Conservation (phyloP, 2,888 invertebrate genomes). For the Phengaris arion region DNA sequence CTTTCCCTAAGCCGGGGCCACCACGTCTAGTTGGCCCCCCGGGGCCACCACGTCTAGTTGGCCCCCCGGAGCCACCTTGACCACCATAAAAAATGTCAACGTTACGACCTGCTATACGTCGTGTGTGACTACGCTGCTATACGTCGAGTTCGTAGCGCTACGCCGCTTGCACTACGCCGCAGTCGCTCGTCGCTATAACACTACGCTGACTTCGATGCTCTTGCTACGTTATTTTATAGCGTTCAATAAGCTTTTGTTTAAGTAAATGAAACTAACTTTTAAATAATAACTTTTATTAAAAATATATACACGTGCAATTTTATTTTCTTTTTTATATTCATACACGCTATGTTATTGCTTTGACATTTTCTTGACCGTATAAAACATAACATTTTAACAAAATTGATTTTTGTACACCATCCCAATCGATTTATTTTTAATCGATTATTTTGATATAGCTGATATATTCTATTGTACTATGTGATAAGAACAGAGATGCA, state of each 20-base stretch:
- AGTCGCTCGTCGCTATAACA: too few species aligned
- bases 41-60: too few species aligned
- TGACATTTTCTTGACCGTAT: slow-evolving; percentile 32
- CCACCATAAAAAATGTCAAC: too few species aligned
- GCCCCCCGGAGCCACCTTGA: too few species aligned
- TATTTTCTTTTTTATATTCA: slow-evolving; percentile 45
- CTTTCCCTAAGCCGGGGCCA: too few species aligned
- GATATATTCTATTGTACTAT: slow-evolving; percentile 24
- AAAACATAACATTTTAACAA: slow-evolving; percentile 24
- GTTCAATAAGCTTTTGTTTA: not conserved
- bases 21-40: too few species aligned
- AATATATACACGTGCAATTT: slow-evolving; percentile 61
- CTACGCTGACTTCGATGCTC: too few species aligned
- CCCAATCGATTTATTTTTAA: not conserved
- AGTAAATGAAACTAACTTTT: slow-evolving; percentile 40
- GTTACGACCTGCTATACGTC: too few species aligned
- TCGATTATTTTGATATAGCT: slow-evolving; percentile 1
- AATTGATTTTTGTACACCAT: slow-evolving; percentile 21
- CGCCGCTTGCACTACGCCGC: too few species aligned
- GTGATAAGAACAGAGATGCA: slow-evolving; percentile 5
- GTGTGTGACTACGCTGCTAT: too few species aligned
- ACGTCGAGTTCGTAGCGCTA: too few species aligned
- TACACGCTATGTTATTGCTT: slow-evolving; percentile 53
- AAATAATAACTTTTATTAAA: slow-evolving; percentile 59
- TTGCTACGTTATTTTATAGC: too few species aligned